These are phyloP conservation scores for Campylomormyrus tamandua DNA, from an alignment of 2,113 vertebrate genomes.

Conservation along the genomic window DNA sequence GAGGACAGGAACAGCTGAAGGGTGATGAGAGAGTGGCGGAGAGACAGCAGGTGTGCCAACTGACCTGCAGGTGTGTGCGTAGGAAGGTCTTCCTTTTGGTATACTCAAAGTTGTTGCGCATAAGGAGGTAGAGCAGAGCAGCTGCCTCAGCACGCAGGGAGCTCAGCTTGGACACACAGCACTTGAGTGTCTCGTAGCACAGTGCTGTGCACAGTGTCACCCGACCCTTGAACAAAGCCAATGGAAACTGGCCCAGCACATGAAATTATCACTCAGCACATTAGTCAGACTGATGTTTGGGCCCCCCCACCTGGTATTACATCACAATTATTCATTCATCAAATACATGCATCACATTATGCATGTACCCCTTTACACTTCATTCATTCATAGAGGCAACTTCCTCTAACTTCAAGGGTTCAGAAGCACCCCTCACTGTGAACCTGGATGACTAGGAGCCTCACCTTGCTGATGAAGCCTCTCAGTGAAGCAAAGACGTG, in stretches of 20 bases:
- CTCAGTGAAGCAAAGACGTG: conserved; percentile 85
- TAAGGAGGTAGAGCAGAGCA: conserved; percentile 88
- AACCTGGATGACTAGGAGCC: not conserved
- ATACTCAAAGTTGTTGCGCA: conserved; percentile 95
- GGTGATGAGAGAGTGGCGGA: not conserved
- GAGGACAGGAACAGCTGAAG: not conserved
- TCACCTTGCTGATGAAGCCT: conserved; percentile 90
- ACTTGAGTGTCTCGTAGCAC: conserved; percentile 93
- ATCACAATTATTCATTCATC: not conserved
- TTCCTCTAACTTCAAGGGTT: not conserved
- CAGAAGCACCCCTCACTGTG: not conserved
- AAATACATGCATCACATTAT: not conserved
- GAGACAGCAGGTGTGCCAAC: not conserved
- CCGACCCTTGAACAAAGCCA: conserved; percentile 86
- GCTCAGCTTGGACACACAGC: conserved; percentile 85
- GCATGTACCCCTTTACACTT: not conserved
- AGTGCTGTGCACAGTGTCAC: conserved; percentile 86
- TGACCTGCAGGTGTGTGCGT: conserved; percentile 90
- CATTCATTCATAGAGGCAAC: not conserved
- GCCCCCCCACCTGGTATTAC: not conserved
- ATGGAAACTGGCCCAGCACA: conserved; percentile 70
- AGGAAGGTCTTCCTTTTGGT: conserved; percentile 89
- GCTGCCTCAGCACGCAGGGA: conserved; percentile 82
- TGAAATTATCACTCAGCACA: not conserved
- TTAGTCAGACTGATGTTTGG: not conserved